phyloP scores from a whole-genome alignment of 2,888 invertebrate genomes.

The Eilema caniola region DNA sequence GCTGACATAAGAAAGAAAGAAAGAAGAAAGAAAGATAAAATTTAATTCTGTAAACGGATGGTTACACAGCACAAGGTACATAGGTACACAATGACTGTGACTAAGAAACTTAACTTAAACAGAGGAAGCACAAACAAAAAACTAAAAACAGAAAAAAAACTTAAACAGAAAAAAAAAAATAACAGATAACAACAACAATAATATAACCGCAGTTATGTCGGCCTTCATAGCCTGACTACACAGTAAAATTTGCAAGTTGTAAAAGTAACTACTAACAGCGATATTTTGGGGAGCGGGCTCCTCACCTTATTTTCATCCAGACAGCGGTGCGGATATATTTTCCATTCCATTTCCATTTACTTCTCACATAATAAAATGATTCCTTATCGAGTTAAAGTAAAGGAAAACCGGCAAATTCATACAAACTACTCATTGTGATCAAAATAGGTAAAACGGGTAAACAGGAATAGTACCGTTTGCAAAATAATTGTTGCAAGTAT shows the following conservation, averaged over 20 bases:
- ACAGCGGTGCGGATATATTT: slow-evolving; percentile 18
- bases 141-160: too few species aligned
- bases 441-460: slow-evolving; percentile 60
- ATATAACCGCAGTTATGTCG: too few species aligned
- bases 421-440: slow-evolving; percentile 54
- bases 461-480: slow-evolving; percentile 58
- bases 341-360: slow-evolving; percentile 25
- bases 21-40: too few species aligned
- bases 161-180: too few species aligned
- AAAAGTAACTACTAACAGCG: slow-evolving; percentile 20
- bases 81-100: too few species aligned
- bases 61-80: too few species aligned
- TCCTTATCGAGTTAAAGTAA: slow-evolving; percentile 51
- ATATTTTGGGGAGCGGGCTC: slow-evolving; percentile 21
- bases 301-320: slow-evolving; percentile 17
- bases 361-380: slow-evolving; percentile 41
- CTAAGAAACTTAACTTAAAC: too few species aligned
- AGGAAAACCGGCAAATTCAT: slow-evolving; percentile 44
- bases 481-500: slow-evolving; percentile 74
- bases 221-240: too few species aligned
- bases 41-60: too few species aligned
- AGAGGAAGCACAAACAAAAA: too few species aligned
- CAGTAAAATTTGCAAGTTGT: neutral
- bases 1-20: too few species aligned
- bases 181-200: too few species aligned